Base-by-base conservation (phyloP, 2,113 vertebrate genomes). In the Craseonycteris thonglongyai region DNA sequence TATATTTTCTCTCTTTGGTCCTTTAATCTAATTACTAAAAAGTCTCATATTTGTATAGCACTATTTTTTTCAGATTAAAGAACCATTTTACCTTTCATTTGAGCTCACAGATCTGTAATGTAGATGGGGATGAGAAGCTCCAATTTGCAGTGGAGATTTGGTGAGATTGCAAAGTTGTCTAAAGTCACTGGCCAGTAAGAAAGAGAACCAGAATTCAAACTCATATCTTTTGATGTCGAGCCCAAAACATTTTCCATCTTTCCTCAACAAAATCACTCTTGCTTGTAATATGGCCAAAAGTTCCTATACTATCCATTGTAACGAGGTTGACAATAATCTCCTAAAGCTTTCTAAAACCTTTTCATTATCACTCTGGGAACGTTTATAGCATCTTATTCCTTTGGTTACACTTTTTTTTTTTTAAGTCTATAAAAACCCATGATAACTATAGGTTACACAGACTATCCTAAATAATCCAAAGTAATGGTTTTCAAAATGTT, bases 341-440 rank as follows among this genome's bases (percentile, higher is more conserved):
- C 56, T 56, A 83, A 94, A 94, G 56, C 81, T 90, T 96, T 86
- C 90, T 93, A 83, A 93, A 94, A 87, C 19, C 63, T 87, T 87
- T 82, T 90, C 47, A 82, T 87, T 66, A 92, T 87, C 35, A 92
- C 33, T 87, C 56, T 87, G 61, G 69, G 63, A 90, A 92, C 19
- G 42, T 19, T 82, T 94, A 90, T 21, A 15, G 35, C 30, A 80
- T 91, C 76, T 91, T 72, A 40, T 22, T 95, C 35, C 65, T 93
- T 91, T 78, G 40, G 61, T 93, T 88, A 54, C 40, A 91, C 30
- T 26, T 63, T 54, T 90, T 51, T 90, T 51, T 47, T 71, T 74
- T 83, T 42, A 93, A 83, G 74, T 90, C 81, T 68, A 49, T 68
- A 79, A 92, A 94, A 95, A 59, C 30, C 66, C 35, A n/a, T 59